Percentiles rank a stretch among this genome's conserved stretches.
Conservation (phyloP, 2,888 invertebrate genomes). For the Dermolepida albohirtum region DNA sequence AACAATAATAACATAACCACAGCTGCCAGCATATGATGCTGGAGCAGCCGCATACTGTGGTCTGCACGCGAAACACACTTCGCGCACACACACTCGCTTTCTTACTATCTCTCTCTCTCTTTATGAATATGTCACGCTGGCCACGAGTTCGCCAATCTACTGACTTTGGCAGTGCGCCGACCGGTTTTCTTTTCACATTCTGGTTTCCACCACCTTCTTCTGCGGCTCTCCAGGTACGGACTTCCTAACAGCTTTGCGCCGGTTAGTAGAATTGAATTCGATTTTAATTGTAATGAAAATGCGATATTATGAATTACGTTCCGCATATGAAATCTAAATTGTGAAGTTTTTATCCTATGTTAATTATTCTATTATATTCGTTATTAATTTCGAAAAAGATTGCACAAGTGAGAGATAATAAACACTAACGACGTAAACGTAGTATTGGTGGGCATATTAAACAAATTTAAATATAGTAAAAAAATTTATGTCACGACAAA, state of each 20-base stretch:
- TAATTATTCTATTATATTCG: no score
- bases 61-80: conserved; percentile 52
- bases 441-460: no score
- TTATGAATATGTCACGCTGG: conserved; percentile 42
- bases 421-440: no score
- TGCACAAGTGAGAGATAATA: no score
- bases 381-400: no score
- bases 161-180: conserved; percentile 48
- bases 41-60: conserved; percentile 56
- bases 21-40: conserved; percentile 52
- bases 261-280: conserved; percentile 11
- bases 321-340: no score
- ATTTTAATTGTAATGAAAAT: no score
- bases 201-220: conserved; percentile 37
- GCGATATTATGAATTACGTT: no score
- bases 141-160: conserved; percentile 55
- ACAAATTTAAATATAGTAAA: no score
- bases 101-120: conserved; percentile 48
- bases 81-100: conserved; percentile 46
- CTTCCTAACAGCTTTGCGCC: conserved; percentile 32
- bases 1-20: conserved; percentile 52
- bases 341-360: no score
- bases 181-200: conserved; percentile 43
- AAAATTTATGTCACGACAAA: no score
- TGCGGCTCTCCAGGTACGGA: conserved; percentile 35